phyloP scores from a whole-genome alignment of 1,140 invertebrate genomes.

The Drosophila subobscura region DNA sequence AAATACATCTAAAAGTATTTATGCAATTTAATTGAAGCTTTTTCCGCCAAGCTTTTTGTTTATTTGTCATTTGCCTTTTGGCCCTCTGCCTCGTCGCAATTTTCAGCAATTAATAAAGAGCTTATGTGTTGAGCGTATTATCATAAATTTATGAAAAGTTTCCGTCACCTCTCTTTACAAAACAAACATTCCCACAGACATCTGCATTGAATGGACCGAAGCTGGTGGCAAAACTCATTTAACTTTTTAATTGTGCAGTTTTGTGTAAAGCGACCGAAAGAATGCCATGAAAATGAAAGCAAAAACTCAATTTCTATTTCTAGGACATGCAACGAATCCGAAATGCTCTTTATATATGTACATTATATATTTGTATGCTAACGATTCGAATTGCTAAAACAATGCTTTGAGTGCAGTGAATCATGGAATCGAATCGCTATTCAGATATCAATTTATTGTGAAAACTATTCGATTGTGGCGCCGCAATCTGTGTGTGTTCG shows the following conservation, averaged over 20 bases:
- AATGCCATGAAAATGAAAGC: slow-evolving; percentile 26
- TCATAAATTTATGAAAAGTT: slow-evolving; percentile 47
- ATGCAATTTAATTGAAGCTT: not conserved
- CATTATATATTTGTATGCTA: not conserved
- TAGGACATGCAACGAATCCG: not conserved
- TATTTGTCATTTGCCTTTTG: not conserved
- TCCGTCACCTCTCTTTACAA: slow-evolving; percentile 13
- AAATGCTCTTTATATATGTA: slow-evolving; percentile 6
- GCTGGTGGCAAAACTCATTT: slow-evolving; percentile 61
- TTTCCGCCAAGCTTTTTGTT: not conserved
- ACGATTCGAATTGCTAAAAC: not conserved
- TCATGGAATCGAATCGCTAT: too few species aligned
- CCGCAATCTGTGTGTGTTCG: too few species aligned
- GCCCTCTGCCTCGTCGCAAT: not conserved
- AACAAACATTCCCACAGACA: slow-evolving; percentile 17
- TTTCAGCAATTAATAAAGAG: slow-evolving; percentile 59
- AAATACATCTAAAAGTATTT: slow-evolving; percentile 23
- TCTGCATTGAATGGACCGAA: slow-evolving; percentile 39
- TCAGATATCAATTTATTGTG: too few species aligned
- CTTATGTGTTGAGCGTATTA: slow-evolving; percentile 60
- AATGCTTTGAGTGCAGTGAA: too few species aligned
- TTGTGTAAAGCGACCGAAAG: slow-evolving; percentile 54
- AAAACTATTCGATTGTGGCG: too few species aligned
- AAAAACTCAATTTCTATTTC: not conserved
- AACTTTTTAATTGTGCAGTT: slow-evolving; percentile 78